Base-by-base conservation (phyloP, 2,797 vertebrate genomes). In the Micromesistius poutassou region DNA sequence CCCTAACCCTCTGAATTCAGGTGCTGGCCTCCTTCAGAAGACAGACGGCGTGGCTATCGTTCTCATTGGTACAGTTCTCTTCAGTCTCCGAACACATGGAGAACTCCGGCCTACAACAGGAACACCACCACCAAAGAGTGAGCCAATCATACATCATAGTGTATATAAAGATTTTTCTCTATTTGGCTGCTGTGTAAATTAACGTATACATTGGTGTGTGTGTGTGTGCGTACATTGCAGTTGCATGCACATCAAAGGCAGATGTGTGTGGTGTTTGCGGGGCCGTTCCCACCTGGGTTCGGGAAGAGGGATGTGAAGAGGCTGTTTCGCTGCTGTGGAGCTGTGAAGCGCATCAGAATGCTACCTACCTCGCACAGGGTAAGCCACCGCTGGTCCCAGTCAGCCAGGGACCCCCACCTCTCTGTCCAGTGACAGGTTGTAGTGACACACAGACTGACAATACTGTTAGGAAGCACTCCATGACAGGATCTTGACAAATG, bases 231-330 rank as follows among this genome's bases (percentile, higher is more conserved):
- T 30, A 0, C n/a, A 35, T 66, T 35, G 40, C 85, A 98, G 96
- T 86, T 94, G 89, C 90, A 84, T 35, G 76, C 83, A 35, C 90
- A 88, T 83, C 92, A 96, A 78, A 86, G 88, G 79, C 93, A 95
- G 77, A 94, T 98, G 95, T 95, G 95, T 78, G 94, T 94, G 0
- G 86, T 98, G 85, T 98, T 95, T 1, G 95, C 91, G 1, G 96
- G 97, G 25, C 97, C 97, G 14, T 93, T 98, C 81, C 92, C 92
- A 33, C 86, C 84, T 22, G 82, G 78, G 19, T 90, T 93, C 77
- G 92, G 93, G 28, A 77, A 94, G 28, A 89, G 74, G 78, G 85
- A 93, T 12, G 91, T 96, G 82, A 94, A 85, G 88, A 94, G 78
- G 75, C 89, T 95, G 55, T 96, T 97, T 81, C 50, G 89, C 46